phyloP scores from a whole-genome alignment of 1,140 invertebrate genomes.

The Bombyx mori region ASM3026992v2 NC_085114.1:4634001-4634500 shows the following conservation, averaged over 20 bases:
- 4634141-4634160: too few species aligned
- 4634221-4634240: conserved; percentile 63
- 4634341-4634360: conserved; percentile 65
- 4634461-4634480: conserved; percentile 59
- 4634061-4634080: too few species aligned
- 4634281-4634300: conserved; percentile 72
- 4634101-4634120: too few species aligned
- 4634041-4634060: too few species aligned
- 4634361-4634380: conserved; percentile 70
- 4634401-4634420: conserved; percentile 32
- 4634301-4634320: conserved; percentile 70
- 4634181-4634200: neutral
- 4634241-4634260: conserved; percentile 65
- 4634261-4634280: conserved; percentile 67
- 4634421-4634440: conserved; percentile 47
- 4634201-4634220: conserved; percentile 59
- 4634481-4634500: conserved; percentile 67
- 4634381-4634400: conserved; percentile 63
- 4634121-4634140: too few species aligned
- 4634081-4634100: too few species aligned
- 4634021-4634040: too few species aligned
- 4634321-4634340: conserved; percentile 71
- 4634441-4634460: conserved; percentile 58
- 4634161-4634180: too few species aligned
- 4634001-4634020: too few species aligned